Evolutionary conservation across 2,113 vertebrate genomes (phyloP), one percentile per base, ranked within the genome.

Genomic region (Bufo gargarizans): DNA sequence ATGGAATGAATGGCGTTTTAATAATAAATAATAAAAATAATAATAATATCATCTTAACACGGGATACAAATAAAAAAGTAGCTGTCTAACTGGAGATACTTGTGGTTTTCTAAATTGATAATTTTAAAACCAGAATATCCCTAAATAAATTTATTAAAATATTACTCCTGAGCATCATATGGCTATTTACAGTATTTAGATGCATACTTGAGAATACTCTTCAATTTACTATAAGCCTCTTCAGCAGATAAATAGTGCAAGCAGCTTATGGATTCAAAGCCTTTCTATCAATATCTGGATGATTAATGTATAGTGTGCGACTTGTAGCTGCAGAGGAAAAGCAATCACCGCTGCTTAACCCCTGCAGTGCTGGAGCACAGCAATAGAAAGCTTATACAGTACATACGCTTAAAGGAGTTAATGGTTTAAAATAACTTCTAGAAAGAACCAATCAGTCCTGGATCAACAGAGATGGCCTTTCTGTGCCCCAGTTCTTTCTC

Each of bases 251-350:
- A 81, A 87, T 53, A 33, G 49, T 86, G 69, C n/a, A 55, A 69
- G 49, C 49, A 80, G 59, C 85, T 86, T 86, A 86, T 55, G 69
- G n/a, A 53, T n/a, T 81, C 59, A 55, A 71, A 87, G 77, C 63
- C 53, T 56, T 45, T 63, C 50, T 71, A 78, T 78, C 77, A 80
- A 87, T 81, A 80, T 71, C 86, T 81, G 63, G 49, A 87, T 87
- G 86, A 81, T 81, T 87, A 87, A 80, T 81, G 77, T 87, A 61
- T 69, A 86, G n/a, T 84, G 14, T 84, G 67, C 43, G 67, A 58
- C 53, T 59, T 58, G 14, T 71, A 79, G 77, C 77, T 55, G 17
- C 14, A 71, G 72, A 63, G 55, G 9, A 45, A 85, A 20, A 77
- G 45, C 71, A 87, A 80, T 43, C 49, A 20, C 61, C n/a, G 63